Conservation (phyloP, 2,888 invertebrate genomes). For the Drosophila hamatofila region DNA sequence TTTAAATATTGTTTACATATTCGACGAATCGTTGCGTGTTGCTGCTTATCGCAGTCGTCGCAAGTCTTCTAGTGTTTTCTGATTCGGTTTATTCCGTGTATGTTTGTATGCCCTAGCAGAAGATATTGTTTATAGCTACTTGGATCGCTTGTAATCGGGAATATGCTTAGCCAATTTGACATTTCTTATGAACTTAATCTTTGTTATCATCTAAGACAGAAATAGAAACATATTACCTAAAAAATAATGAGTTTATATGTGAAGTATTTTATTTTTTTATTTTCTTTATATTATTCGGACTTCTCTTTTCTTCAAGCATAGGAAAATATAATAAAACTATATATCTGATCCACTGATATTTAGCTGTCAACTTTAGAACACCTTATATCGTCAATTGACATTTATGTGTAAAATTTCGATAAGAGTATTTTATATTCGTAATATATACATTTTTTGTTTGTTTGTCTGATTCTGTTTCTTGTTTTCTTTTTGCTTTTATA, state of each 20-base stretch:
- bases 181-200: background rate
- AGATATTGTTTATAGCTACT: slow-evolving; percentile 2
- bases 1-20: slow-evolving; percentile 27
- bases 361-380: too few relatives aligned
- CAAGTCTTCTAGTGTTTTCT: slow-evolving; percentile 61
- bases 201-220: background rate
- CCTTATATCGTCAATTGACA: too few relatives aligned
- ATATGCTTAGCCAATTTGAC: background rate
- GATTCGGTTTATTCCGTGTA: slow-evolving; percentile 9
- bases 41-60: slow-evolving; percentile 41
- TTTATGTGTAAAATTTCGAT: background rate
- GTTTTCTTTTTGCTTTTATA: slow-evolving; percentile 12
- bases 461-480: slow-evolving; percentile 18
- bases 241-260: background rate
- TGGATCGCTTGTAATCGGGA: background rate
- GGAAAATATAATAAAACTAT: background rate
- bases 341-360: background rate
- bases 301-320: background rate
- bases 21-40: slow-evolving; percentile 35
- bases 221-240: background rate
- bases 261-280: background rate
- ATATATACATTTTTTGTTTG: background rate
- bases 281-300: background rate
- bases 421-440: background rate
- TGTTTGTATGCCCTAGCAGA: background rate